Conservation (phyloP, 2,888 invertebrate genomes). For the Drosophila prostipennis region DNA sequence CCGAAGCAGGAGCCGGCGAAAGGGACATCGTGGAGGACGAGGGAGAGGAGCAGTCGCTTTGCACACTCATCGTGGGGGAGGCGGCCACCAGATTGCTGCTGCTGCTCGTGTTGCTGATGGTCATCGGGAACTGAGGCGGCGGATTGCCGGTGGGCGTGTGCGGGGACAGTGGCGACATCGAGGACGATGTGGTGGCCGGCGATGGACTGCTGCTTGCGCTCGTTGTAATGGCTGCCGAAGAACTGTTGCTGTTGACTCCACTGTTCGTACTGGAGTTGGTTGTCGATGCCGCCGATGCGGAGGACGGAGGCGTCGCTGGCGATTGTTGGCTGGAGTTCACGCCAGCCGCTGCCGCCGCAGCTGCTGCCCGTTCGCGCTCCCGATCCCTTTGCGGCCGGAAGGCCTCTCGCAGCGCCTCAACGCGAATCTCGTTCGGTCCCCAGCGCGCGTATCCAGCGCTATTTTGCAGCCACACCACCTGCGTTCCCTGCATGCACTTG, state of each 20-base stretch:
- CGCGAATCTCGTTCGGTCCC: slow-evolving; percentile 96
- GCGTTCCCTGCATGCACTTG: slow-evolving; percentile 94
- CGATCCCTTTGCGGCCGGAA: slow-evolving; percentile 92
- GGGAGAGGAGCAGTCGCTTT: slow-evolving; percentile 81
- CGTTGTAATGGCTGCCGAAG: slow-evolving; percentile 35
- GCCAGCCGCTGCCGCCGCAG: slow-evolving; percentile 58
- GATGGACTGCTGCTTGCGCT: slow-evolving; percentile 40
- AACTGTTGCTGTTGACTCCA: slow-evolving; percentile 41
- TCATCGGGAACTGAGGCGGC: slow-evolving; percentile 68
- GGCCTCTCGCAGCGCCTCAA: slow-evolving; percentile 94
- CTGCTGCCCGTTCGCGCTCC: slow-evolving; percentile 86
- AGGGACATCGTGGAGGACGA: slow-evolving; percentile 81
- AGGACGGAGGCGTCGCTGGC: slow-evolving; percentile 28
- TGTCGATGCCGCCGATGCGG: slow-evolving; percentile 27
- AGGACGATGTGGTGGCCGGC: slow-evolving; percentile 55
- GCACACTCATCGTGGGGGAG: slow-evolving; percentile 81
- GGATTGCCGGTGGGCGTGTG: slow-evolving; percentile 76
- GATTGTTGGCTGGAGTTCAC: slow-evolving; percentile 43
- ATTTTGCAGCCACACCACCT: slow-evolving; percentile 98
- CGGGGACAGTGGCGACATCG: slow-evolving; percentile 77
- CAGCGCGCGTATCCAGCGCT: slow-evolving; percentile 94
- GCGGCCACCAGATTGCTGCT: slow-evolving; percentile 73
- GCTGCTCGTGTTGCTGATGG: slow-evolving; percentile 67
- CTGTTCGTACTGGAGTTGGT: slow-evolving; percentile 49
- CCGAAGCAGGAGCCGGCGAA: slow-evolving; percentile 78